Base-by-base conservation (phyloP, 2,113 vertebrate species). In the Pelecanoides urinatrix region DNA sequence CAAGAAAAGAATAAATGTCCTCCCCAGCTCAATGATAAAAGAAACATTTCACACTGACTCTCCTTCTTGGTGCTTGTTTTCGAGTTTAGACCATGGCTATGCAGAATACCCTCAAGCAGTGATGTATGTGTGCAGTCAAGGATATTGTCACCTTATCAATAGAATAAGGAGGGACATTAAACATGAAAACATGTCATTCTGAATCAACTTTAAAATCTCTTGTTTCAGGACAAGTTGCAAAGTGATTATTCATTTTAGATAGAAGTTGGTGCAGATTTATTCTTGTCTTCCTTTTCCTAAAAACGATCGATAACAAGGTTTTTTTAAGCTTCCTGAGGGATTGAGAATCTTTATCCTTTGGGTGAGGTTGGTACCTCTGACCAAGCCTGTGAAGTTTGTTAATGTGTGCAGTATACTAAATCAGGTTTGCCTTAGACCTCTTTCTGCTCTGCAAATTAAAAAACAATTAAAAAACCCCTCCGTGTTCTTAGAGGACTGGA, bases 221-320 rank as follows among this genome's bases (percentile, higher is more conserved):
- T 22, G 7, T 90, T 82, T 83, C 71, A 62, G 66, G 59, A 73
- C 62, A 76, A 42, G 42, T 36, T 74, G 53, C 83, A 74, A 89
- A 93, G 70, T 63, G 55, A 84, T 93, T 86, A 53, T 89, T 90
- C 91, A 74, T 82, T 94, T 91, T 27, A 90, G 62, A 55, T 34
- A 58, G 74, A 84, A 86, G 26, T 38, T 66, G 16, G 10, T 59
- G 16, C 22, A 73, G 63, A 86, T 86, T 95, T 94, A 68, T 79
- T 93, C 90, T 83, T 88, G n/a, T 70, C 80, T 66, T 87, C 25
- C 49, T 93, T 83, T 95, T 56, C 61, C n/a, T 50, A 62, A 76
- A 92, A 86, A 27, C 1, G 9, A 70, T 85, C 1, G 0, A 79
- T 87, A 82, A 16, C 45, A 25, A 63, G 59, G 50, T 62, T 25